These are phyloP conservation scores for Thunnus thynnus DNA, from an alignment of 2,113 vertebrate genomes.

Conservation along the genomic window DNA sequence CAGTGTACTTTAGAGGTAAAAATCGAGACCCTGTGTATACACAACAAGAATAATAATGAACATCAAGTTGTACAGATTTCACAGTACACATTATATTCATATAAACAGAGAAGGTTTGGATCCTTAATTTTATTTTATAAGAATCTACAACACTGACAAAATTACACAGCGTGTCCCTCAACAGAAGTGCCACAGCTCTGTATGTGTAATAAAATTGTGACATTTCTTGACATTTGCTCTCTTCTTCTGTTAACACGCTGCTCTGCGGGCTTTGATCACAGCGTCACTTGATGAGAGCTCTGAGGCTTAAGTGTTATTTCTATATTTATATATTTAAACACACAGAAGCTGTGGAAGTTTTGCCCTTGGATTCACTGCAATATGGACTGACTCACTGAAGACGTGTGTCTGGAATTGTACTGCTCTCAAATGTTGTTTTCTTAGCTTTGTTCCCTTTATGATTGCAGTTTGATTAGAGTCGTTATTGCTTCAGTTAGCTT, in stretches of 20 bases:
- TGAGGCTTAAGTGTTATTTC: slow-evolving; percentile 42
- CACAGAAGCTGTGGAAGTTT: slow-evolving; percentile 4
- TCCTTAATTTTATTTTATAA: not conserved
- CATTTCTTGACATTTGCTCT: slow-evolving; percentile 58
- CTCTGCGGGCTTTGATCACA: slow-evolving; percentile 38
- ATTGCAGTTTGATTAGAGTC: slow-evolving; percentile 17
- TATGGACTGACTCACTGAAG: not conserved
- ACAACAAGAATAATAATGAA: not conserved
- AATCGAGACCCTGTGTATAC: not conserved
- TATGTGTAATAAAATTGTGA: slow-evolving; percentile 23
- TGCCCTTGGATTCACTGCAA: slow-evolving; percentile 36
- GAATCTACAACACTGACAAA: not conserved
- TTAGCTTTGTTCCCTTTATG: slow-evolving; percentile 4
- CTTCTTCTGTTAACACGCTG: slow-evolving; percentile 34
- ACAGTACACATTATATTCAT: not conserved
- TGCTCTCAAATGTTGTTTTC: not conserved
- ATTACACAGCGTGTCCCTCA: slow-evolving; percentile 10
- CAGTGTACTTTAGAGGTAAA: not conserved
- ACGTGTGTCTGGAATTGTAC: not conserved
- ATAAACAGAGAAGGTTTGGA: not conserved
- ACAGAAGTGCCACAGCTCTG: slow-evolving; percentile 21
- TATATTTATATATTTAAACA: slow-evolving; percentile 11
- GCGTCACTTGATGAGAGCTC: slow-evolving; percentile 23
- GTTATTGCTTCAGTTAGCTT: slow-evolving; percentile 23
- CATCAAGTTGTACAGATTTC: not conserved